Evolutionary conservation across 2,888 invertebrate species (phyloP), one percentile per base, ranked within the genome.

Genomic region (Netelia virgata): DNA sequence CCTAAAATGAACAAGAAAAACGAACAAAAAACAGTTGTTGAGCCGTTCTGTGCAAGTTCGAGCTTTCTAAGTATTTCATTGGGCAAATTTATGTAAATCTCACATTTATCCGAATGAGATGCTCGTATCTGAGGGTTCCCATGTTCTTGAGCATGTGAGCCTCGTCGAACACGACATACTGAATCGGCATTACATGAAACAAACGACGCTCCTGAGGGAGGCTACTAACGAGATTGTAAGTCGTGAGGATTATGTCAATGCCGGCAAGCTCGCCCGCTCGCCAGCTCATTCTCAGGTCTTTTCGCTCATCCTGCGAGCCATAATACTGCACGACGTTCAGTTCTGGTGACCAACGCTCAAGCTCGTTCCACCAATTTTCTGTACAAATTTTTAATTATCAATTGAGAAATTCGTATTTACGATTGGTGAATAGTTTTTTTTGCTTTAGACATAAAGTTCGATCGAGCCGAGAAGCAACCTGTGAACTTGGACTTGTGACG

Each of bases 131-230:
- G 90, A 97, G 96, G 0, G 99, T 98, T 76, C 97, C 96, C 98
- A 99, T 99, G 92, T 99, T 99, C 93, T 99, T 99, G 50, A 99
- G 94, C 98, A 99, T 98, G 92, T 99, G 99, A 0, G 98, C 99
- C 92, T 99, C 99, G 93, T 99, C 99, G 92, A 99, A 99, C 23
- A 99, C 95, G 0, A 98, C 98, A 92, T 99, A 99, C 92, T 98
- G 97, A 93, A 99, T 96, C 64, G 96, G 96, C 83, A 97, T 97
- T 53, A 98, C 97, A 82, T 98, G 96, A 93, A 99, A 97, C 95
- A 97, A 96, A 93, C 98, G 97, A 82, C 98, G 97, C 91, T 97
- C 97, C 90, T 99, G 99, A 0, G 97, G 96, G 85, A 97, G 97
- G 86, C 97, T 98, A 88, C 96, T 96, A 28, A 98, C 96, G 95